These are phyloP conservation scores for Petrolisthes manimaculis DNA, from an alignment of 2,888 invertebrate genomes.

Conservation along the genomic window DNA sequence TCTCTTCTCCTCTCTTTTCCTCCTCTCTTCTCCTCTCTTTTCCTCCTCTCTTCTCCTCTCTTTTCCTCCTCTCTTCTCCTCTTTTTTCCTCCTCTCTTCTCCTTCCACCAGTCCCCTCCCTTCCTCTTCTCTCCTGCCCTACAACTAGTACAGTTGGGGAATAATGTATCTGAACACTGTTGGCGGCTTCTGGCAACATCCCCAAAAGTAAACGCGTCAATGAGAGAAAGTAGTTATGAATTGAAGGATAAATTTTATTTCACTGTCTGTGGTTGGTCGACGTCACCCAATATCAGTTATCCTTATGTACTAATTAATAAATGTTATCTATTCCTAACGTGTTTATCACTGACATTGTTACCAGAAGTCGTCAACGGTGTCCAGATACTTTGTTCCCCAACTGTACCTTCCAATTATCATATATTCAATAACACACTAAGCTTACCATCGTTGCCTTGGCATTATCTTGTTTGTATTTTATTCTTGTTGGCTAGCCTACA, in stretches of 20 bases:
- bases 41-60: neutral
- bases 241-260: too few relatives aligned
- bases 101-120: neutral
- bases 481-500: neutral
- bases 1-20: too few relatives aligned
- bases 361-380: too few relatives aligned
- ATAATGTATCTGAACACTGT: too few relatives aligned
- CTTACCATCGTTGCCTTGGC: neutral
- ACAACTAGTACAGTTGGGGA: neutral
- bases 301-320: neutral
- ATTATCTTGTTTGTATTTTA: neutral
- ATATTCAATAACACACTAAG: neutral
- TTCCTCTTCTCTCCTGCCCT: neutral
- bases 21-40: neutral
- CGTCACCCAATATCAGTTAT: too few relatives aligned
- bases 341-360: too few relatives aligned
- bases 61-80: neutral
- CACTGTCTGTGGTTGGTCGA: too few relatives aligned
- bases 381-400: slow-evolving; percentile 16
- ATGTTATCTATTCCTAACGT: too few relatives aligned
- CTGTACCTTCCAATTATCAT: slow-evolving; percentile 16
- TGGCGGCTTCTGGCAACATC: too few relatives aligned
- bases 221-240: too few relatives aligned
- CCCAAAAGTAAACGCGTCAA: too few relatives aligned
- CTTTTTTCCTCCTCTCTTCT: neutral